Conservation (phyloP, 2,888 invertebrate genomes). For the Lepidocyrtoides sp. region DNA sequence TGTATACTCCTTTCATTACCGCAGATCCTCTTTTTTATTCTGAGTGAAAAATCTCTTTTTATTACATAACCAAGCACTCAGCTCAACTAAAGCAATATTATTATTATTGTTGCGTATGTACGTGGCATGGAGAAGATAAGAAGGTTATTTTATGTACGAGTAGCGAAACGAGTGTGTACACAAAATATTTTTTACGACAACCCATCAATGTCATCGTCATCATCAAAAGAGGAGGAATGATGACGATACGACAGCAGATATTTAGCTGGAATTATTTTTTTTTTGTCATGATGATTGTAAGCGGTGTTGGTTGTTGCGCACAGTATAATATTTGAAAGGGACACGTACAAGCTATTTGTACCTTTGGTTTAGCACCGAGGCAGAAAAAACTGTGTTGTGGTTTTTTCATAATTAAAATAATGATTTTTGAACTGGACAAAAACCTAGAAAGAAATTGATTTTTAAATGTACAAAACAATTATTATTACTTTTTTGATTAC, state of each 20-base stretch:
- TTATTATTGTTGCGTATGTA: slow-evolving; percentile 34
- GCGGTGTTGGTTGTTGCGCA: not conserved
- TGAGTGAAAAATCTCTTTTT: slow-evolving; percentile 57
- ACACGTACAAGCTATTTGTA: slow-evolving; percentile 40
- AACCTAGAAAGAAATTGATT: not conserved
- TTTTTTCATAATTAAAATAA: not conserved
- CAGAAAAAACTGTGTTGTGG: slow-evolving; percentile 15
- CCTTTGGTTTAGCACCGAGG: not conserved
- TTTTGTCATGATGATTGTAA: not conserved
- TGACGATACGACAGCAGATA: slow-evolving; percentile 27
- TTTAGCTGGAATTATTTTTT: slow-evolving; percentile 28
- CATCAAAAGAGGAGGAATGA: slow-evolving; percentile 33
- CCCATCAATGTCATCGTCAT: slow-evolving; percentile 50
- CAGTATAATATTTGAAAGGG: not conserved
- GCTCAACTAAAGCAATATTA: slow-evolving; percentile 58
- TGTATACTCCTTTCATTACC: slow-evolving; percentile 70
- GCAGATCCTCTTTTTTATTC: slow-evolving; percentile 64
- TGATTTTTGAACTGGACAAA: not conserved
- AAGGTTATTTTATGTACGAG: slow-evolving; percentile 32
- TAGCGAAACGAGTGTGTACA: slow-evolving; percentile 16
- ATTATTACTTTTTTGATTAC: not conserved
- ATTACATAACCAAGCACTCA: slow-evolving; percentile 58
- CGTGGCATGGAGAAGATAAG: slow-evolving; percentile 33
- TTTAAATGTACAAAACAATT: not conserved
- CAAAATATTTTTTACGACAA: slow-evolving; percentile 30